Conservation (phyloP, 64 coral and sea anemone species). For the Dendronephthya gigantea region DNA sequence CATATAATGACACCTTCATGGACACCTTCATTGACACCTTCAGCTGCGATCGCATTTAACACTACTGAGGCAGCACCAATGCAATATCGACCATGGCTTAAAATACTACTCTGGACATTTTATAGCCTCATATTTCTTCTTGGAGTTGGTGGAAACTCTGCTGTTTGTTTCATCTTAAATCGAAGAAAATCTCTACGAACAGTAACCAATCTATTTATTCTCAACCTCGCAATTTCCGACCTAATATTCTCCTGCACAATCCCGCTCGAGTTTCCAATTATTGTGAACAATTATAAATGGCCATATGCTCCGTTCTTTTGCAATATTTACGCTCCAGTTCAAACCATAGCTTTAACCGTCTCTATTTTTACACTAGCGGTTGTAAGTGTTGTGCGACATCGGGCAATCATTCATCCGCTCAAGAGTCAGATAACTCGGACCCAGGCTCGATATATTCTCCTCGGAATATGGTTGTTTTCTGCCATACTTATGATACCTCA, state of each 20-base stretch:
- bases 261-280: slow-evolving; percentile 9
- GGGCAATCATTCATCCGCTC: slow-evolving; percentile 23
- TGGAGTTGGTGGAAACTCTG: background rate
- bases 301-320: slow-evolving; percentile 24
- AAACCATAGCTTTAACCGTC: background rate
- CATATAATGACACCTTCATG: background rate
- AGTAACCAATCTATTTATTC: background rate
- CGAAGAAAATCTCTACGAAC: slow-evolving; percentile 5
- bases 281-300: slow-evolving; percentile 8
- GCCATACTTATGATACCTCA: background rate
- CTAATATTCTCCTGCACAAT: background rate
- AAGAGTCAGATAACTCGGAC: background rate
- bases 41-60: background rate
- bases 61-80: background rate
- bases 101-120: background rate
- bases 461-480: slow-evolving; percentile 14
- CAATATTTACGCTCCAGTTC: slow-evolving; percentile 17
- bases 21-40: background rate
- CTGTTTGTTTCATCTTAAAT: slow-evolving; percentile 4
- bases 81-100: background rate
- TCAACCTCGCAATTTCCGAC: slow-evolving; percentile 8
- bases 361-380: slow-evolving; percentile 18
- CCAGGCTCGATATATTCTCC: background rate
- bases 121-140: slow-evolving; percentile 14
- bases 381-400: slow-evolving; percentile 1